Base-by-base conservation (phyloP, 2,888 invertebrate species). In the Melieria crassipennis region DNA sequence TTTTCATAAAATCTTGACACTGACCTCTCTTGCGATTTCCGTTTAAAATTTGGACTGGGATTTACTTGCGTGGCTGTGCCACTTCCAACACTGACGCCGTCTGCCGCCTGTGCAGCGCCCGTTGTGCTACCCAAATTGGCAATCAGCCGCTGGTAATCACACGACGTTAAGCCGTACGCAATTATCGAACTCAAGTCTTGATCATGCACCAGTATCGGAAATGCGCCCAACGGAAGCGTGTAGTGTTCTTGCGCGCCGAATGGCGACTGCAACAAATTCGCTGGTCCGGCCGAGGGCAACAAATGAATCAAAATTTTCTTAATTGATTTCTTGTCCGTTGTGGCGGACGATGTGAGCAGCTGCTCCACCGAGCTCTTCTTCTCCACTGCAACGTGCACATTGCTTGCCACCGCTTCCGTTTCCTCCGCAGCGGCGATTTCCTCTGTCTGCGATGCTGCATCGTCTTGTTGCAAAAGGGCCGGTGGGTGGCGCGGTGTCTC, bases 171-270 rank as follows among this genome's bases (percentile, higher is more conserved):
- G 1, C 94, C 91, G 82, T 94, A 95, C 0, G 96, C 94, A 73
- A 97, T 93, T 66, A 96, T 92, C 0, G 95, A 95, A 75, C 94
- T 94, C 0, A 93, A 91, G 84, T 96, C 94, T 56, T 89, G 90
- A 83, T 95, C 95, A 78, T 92, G 92, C 0, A 96, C 92, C 3
- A 93, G 89, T n/a, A 93, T 87, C 0, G 92, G 91, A n/a, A 91
- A 85, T 70, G 81, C 86, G 74, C 91, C 91, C 16, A 89, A 80
- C 0, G 91, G 91, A 42, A 94, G 83, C 5, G 91, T 88, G 79
- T 92, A 90, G 85, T 95, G 94, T 81, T 95, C 94, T 75, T 90
- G 89, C 0, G 88, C 78, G 11, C 89, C 88, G 79, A 93, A 89
- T 3, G 93, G 92, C 73, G 89, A 89, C 84, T 90, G 84, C 73